Base-by-base conservation (phyloP, 2,113 vertebrate species). In the Mohoua ochrocephala region DNA sequence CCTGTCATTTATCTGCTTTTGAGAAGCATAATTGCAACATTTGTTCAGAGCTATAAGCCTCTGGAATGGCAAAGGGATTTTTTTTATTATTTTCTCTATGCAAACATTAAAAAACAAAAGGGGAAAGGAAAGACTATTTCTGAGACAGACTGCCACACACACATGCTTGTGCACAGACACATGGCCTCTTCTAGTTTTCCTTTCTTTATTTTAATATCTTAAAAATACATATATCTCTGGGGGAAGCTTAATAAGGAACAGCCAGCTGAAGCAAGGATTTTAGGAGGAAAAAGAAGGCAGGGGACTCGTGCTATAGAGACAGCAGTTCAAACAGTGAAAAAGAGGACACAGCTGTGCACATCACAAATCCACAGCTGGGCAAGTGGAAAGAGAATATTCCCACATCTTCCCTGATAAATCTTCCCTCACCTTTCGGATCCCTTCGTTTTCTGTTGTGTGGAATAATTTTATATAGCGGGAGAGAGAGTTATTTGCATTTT, bases 1-100 rank as follows among this genome's bases (percentile, higher is more conserved):
- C 91, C 94, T 97, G 94, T 95, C 96, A 97, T 84, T 97, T 97
- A 95, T 30, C 59, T 78, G 73, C 89, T 78, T 95, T 96, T 68
- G 80, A 87, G 79, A 96, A 95, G 94, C 53, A 41, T 97, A 98
- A 97, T 97, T 97, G 91, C 96, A 83, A 81, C 77, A 73, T 96
- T 97, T 96, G 89, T 95, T 81, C 86, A 65, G 95, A 96, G 94
- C 95, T 95, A 17, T 60, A 92, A 74, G 78, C 61, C 89, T 91
- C 91, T 95, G 70, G 96, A 96, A 93, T 52, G 80, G 88, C 57
- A 87, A 84, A 63, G 35, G 52, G 28, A 5, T 77, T 52, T 27
- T 33, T 93, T 95, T n/a, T n/a, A n/a, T n/a, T n/a, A n/a, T n/a
- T 93, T 80, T 50, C n/a, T 89, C 75, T 96, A 8, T 95, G 73